phyloP scores from a whole-genome alignment of 2,113 vertebrate genomes.

The Probosciger aterrimus region DNA sequence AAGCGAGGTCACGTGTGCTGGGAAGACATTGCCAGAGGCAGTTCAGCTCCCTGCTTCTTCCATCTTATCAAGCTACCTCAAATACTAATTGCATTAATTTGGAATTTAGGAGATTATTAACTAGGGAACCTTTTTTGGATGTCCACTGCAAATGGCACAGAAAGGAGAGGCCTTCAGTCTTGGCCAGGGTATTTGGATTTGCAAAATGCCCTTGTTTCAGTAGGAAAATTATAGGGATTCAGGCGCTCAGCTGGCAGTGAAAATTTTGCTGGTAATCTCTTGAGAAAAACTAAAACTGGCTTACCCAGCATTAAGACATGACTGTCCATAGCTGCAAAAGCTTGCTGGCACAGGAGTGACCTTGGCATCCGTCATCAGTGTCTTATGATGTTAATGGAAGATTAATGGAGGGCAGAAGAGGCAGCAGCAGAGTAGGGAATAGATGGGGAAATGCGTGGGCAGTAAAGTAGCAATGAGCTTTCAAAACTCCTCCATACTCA shows the following conservation, averaged over 20 bases:
- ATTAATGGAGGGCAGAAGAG: background rate
- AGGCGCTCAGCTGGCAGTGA: background rate
- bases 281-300: background rate
- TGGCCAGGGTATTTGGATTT: background rate
- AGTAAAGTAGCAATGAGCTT: conserved; percentile 25
- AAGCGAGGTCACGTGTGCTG: background rate
- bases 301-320: background rate
- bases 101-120: background rate
- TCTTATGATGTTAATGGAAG: background rate
- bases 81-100: background rate
- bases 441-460: background rate
- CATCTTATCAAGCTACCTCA: background rate
- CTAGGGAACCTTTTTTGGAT: background rate
- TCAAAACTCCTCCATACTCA: background rate
- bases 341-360: conserved; percentile 14
- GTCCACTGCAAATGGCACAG: background rate
- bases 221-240: background rate
- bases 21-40: background rate
- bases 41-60: background rate
- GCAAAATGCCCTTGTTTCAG: background rate
- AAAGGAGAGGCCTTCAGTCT: background rate
- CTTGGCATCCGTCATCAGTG: conserved; percentile 17
- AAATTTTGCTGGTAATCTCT: background rate
- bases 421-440: background rate
- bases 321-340: background rate